A percentile compares a stretch with the other conserved stretches of the same genome.
phyloP scores from a whole-genome alignment of 2,797 vertebrate species.

The Leucoraja ocellata region DNA sequence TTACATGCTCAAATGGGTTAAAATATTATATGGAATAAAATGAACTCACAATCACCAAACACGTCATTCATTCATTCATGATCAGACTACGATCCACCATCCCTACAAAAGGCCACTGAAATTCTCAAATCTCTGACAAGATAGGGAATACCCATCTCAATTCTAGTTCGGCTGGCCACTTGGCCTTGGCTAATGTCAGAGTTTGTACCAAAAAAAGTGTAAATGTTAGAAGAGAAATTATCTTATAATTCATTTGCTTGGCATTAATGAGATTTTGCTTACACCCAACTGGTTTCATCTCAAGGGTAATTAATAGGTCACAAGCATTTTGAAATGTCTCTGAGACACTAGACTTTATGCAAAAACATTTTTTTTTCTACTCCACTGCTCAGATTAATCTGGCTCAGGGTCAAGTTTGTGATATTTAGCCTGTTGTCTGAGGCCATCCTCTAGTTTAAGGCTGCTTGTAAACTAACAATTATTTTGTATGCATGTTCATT shows the following conservation, averaged over 20 bases:
- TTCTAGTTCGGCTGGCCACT: too few relatives aligned
- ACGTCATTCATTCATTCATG: too few relatives aligned
- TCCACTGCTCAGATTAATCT: neutral
- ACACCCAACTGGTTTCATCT: neutral
- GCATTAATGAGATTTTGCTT: neutral
- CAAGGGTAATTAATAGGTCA: neutral
- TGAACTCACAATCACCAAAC: neutral
- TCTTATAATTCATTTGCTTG: neutral
- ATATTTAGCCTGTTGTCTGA: neutral
- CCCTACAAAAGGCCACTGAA: too few relatives aligned
- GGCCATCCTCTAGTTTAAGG: too few relatives aligned
- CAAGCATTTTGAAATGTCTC: neutral
- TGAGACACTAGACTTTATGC: neutral
- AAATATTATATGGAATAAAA: neutral
- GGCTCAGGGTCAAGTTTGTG: neutral
- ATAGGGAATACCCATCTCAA: too few relatives aligned
- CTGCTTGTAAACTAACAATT: neutral
- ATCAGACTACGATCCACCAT: too few relatives aligned
- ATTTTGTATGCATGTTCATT: too few relatives aligned
- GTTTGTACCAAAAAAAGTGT: too few relatives aligned
- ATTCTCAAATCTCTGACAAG: too few relatives aligned
- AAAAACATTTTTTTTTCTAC: neutral
- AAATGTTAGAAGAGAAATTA: too few relatives aligned
- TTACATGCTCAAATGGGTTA: too few relatives aligned
- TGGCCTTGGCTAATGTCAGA: too few relatives aligned